Evolutionary conservation across 2,113 vertebrate species (phyloP).

Genomic region (Platichthys stellatus): DNA sequence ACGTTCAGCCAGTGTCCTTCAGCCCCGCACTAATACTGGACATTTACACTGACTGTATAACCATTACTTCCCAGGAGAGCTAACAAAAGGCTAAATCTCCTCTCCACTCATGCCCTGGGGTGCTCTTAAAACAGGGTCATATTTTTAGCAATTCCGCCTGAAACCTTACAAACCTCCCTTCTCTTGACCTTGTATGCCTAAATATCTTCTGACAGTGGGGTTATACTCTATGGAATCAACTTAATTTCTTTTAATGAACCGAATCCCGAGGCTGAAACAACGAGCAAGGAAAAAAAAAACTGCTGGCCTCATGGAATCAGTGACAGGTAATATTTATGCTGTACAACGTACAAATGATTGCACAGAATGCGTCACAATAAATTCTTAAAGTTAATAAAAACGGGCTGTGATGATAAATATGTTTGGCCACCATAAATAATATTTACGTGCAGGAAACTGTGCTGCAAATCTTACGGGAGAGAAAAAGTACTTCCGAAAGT

Average conservation of each 20-base stretch:
- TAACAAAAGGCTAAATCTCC: slow-evolving; percentile 28
- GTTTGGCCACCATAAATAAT: slow-evolving; percentile 16
- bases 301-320: neutral
- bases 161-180: slow-evolving; percentile 48
- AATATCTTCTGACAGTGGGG: slow-evolving; percentile 31
- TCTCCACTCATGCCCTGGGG: slow-evolving; percentile 39
- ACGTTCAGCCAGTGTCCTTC: slow-evolving; percentile 37
- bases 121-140: slow-evolving; percentile 57
- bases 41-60: slow-evolving; percentile 37
- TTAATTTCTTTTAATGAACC: slow-evolving; percentile 17
- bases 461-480: slow-evolving; percentile 3
- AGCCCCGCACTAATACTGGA: slow-evolving; percentile 16
- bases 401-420: slow-evolving; percentile 23
- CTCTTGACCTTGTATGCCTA: slow-evolving; percentile 51
- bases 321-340: slow-evolving; percentile 27
- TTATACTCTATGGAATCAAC: slow-evolving; percentile 19
- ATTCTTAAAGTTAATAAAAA: slow-evolving; percentile 3
- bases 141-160: slow-evolving; percentile 61
- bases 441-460: slow-evolving; percentile 17
- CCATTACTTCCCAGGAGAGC: slow-evolving; percentile 35
- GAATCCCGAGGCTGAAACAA: neutral
- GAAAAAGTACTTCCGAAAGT: slow-evolving; percentile 36
- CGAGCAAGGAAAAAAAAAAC: neutral
- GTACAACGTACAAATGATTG: slow-evolving; percentile 21
- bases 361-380: slow-evolving; percentile 11